Conservation (phyloP, 1,140 invertebrate species). For the Geopemphigus sp. region DNA sequence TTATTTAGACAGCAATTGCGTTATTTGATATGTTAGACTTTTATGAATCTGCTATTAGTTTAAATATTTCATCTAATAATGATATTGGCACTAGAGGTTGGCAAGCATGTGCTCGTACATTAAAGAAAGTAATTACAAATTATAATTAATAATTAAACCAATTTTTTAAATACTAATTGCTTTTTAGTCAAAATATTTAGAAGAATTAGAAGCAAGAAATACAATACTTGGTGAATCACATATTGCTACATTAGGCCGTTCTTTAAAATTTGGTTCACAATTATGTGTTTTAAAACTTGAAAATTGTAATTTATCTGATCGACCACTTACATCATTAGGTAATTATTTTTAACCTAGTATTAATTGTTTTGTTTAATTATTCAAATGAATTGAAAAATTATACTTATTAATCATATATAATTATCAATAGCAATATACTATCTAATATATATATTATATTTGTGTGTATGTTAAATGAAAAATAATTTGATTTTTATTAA, state of each 20-base stretch:
- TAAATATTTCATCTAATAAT: constrained; percentile 76
- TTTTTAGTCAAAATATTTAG: constrained; percentile 58
- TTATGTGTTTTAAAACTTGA: constrained; percentile 72
- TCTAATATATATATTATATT: not conserved
- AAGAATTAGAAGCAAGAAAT: constrained; percentile 67
- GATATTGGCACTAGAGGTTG: constrained; percentile 73
- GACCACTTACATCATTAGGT: constrained; percentile 68
- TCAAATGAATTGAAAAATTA: constrained; percentile 9
- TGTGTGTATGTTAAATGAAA: not conserved
- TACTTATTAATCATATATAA: not conserved
- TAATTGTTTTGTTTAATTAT: constrained; percentile 11
- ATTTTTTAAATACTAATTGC: not conserved
- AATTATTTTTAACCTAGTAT: constrained; percentile 53
- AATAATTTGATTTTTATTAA: not conserved
- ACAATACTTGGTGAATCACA: constrained; percentile 67
- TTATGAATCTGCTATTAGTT: constrained; percentile 75
- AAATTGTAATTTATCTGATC: constrained; percentile 67
- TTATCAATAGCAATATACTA: not conserved
- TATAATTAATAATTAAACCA: not conserved
- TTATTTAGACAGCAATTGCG: constrained; percentile 61
- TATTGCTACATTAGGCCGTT: constrained; percentile 68
- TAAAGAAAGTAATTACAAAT: constrained; percentile 66
- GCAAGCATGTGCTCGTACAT: constrained; percentile 75
- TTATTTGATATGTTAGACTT: constrained; percentile 91
- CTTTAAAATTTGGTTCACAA: constrained; percentile 66